Evolutionary conservation across 2,888 invertebrate species (phyloP).

Genomic region (Pyrrhosoma nymphula): DNA sequence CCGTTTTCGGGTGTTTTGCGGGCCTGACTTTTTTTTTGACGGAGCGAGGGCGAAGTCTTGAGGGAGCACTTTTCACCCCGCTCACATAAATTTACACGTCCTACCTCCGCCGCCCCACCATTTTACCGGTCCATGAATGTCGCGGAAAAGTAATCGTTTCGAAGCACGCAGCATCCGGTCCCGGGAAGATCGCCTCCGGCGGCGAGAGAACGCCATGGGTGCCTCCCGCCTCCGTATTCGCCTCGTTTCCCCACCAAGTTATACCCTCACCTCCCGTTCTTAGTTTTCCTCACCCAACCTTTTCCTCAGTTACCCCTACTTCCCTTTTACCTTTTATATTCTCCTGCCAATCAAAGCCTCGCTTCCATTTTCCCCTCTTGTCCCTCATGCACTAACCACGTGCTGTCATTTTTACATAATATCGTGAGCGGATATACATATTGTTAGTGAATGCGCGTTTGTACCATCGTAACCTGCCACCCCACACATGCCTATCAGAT

Average conservation of each 20-base stretch:
- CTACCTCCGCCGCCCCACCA: background rate
- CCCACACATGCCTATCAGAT: no score
- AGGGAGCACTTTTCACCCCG: conserved; percentile 18
- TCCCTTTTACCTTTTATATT: background rate
- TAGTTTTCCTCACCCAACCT: background rate
- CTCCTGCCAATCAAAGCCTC: background rate
- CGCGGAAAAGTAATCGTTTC: conserved; percentile 46
- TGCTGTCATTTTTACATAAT: no score
- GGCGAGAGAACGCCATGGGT: background rate
- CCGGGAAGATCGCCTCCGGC: background rate
- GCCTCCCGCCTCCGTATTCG: background rate
- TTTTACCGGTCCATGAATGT: conserved; percentile 43
- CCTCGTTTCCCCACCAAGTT: background rate
- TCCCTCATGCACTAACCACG: no score
- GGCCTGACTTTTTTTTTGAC: background rate
- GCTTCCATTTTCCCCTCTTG: background rate
- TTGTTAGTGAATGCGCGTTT: no score
- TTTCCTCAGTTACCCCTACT: background rate
- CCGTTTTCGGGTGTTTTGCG: background rate
- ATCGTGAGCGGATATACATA: no score
- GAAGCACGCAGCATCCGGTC: conserved; percentile 27
- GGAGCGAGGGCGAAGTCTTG: background rate
- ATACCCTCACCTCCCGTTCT: background rate
- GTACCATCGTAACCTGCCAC: no score
- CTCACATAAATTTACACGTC: conserved; percentile 38